Percentiles rank a stretch among this genome's conserved stretches.
These are phyloP conservation scores for Trichogramma dendrolimi DNA, from an alignment of 2,888 invertebrate species.

Conservation along the genomic window DNA sequence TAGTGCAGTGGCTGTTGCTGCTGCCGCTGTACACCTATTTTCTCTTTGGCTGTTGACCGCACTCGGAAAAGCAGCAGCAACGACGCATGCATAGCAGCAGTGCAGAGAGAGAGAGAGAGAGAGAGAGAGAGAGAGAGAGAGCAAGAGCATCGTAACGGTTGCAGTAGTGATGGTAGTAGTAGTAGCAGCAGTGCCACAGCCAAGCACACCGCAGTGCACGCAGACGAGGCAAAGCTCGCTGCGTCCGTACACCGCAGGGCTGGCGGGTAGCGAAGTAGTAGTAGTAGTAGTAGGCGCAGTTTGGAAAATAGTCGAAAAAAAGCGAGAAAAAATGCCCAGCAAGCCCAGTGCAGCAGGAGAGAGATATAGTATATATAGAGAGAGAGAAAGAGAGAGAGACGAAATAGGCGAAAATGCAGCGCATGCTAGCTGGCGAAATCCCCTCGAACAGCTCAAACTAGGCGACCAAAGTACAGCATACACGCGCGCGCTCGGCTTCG, in stretches of 20 bases:
- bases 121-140: not conserved
- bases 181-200: not conserved
- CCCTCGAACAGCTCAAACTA: constrained; percentile 12
- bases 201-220: no score
- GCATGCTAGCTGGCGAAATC: constrained; percentile 2
- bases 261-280: not conserved
- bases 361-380: no score
- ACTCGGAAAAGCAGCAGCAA: no score
- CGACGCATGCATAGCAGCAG: not conserved
- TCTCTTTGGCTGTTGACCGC: no score
- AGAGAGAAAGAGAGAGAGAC: no score
- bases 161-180: not conserved
- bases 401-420: constrained; percentile 4
- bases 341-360: no score
- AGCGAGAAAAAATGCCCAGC: no score
- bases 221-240: not conserved
- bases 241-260: not conserved
- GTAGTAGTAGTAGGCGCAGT: no score
- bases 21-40: no score
- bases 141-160: not conserved
- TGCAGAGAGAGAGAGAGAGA: constrained; percentile 1
- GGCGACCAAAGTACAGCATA: not conserved
- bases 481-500: not conserved
- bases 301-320: no score
- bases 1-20: no score